phyloP scores from a whole-genome alignment of 2,113 vertebrate species.

The Percopsis transmontana region DNA sequence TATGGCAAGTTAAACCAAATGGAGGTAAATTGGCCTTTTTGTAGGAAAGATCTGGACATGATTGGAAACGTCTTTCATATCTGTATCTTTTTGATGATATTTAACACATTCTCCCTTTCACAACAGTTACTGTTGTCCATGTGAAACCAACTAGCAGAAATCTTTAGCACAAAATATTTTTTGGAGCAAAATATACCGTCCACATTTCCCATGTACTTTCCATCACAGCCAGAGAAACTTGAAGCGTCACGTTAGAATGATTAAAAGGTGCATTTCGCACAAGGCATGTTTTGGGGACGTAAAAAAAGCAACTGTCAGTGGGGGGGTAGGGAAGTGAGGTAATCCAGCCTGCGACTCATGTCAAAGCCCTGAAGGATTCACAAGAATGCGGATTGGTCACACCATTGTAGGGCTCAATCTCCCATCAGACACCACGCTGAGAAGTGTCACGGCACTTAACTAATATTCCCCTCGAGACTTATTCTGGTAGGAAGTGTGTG shows the following conservation, averaged over 20 bases:
- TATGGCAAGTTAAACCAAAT: too few relatives aligned
- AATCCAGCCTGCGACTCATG: conserved; percentile 52
- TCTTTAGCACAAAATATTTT: too few relatives aligned
- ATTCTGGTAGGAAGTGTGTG: not conserved
- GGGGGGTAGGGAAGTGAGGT: conserved; percentile 49
- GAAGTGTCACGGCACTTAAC: conserved; percentile 71
- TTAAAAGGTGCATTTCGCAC: conserved; percentile 34
- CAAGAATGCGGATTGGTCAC: conserved; percentile 69
- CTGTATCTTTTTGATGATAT: too few relatives aligned
- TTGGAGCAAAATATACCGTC: too few relatives aligned
- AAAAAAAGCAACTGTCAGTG: not conserved
- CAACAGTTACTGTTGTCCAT: too few relatives aligned
- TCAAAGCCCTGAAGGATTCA: conserved; percentile 57
- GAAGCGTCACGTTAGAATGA: conserved; percentile 28
- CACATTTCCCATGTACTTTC: conserved; percentile 14
- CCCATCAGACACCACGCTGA: conserved; percentile 64
- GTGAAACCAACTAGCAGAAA: too few relatives aligned
- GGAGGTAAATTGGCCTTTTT: too few relatives aligned
- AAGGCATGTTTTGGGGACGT: conserved; percentile 5
- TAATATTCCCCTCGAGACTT: conserved; percentile 49
- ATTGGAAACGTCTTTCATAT: too few relatives aligned
- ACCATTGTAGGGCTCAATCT: conserved; percentile 63
- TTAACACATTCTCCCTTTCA: too few relatives aligned
- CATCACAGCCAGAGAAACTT: too few relatives aligned
- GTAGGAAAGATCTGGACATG: too few relatives aligned